Conservation (phyloP, 2,797 vertebrate species). For the Cyclura pinguis region DNA sequence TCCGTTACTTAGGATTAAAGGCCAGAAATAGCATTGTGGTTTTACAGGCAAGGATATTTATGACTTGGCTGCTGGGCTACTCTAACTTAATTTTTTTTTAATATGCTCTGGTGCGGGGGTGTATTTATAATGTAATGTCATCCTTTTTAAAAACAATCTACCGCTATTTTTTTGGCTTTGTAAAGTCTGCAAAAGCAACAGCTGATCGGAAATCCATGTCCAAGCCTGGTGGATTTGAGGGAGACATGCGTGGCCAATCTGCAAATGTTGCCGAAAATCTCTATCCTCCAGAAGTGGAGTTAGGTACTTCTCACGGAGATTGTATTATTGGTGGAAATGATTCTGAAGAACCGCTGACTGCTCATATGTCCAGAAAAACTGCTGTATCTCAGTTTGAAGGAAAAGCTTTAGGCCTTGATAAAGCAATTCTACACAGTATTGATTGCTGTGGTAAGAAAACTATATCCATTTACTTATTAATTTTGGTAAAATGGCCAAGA, state of each 20-base stretch:
- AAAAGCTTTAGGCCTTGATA: conserved; percentile 96
- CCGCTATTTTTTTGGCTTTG: conserved; percentile 52
- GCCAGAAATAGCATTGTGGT: background rate
- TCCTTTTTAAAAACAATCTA: conserved; percentile 14
- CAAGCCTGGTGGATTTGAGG: conserved; percentile 88
- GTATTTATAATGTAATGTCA: background rate
- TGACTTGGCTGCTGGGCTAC: background rate
- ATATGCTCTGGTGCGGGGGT: background rate
- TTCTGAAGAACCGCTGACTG: conserved; percentile 87
- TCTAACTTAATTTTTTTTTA: background rate
- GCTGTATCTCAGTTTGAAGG: conserved; percentile 94
- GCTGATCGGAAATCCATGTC: conserved; percentile 89
- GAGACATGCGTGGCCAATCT: conserved; percentile 86
- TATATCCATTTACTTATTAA: background rate
- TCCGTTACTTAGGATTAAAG: no score
- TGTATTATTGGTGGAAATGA: conserved; percentile 88
- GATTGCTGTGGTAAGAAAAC: conserved; percentile 93
- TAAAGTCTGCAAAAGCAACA: conserved; percentile 91
- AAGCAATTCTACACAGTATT: conserved; percentile 98
- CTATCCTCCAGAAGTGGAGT: conserved; percentile 89
- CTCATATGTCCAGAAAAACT: conserved; percentile 91
- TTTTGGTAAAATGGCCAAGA: background rate
- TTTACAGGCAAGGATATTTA: background rate
- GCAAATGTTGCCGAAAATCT: conserved; percentile 83
- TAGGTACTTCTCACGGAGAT: conserved; percentile 87